Conservation (phyloP, 2,888 invertebrate genomes). For the Tenthredo notha region DNA sequence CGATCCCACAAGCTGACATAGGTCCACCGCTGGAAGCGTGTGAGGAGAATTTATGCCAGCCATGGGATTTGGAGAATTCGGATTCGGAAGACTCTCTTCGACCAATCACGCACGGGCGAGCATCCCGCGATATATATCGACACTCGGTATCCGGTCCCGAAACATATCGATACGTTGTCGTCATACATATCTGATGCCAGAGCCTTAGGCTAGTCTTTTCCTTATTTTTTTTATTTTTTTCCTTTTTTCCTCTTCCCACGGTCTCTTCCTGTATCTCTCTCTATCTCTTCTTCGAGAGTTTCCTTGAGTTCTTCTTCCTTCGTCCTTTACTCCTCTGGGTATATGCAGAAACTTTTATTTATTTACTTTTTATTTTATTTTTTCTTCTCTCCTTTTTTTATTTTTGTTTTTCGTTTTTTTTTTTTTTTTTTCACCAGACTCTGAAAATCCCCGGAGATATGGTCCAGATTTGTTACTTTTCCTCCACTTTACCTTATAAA, state of each 20-base stretch:
- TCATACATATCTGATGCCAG: slow-evolving; percentile 68
- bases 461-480: slow-evolving; percentile 45
- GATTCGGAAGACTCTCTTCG: slow-evolving; percentile 39
- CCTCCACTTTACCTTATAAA: slow-evolving; percentile 17
- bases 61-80: slow-evolving; percentile 63
- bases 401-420: not conserved
- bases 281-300: slow-evolving; percentile 12
- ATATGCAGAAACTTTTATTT: slow-evolving; percentile 47
- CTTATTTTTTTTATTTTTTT: not conserved
- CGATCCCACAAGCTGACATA: slow-evolving; percentile 47
- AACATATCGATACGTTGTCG: slow-evolving; percentile 71
- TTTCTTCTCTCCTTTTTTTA: not conserved
- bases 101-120: slow-evolving; percentile 70
- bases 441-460: not conserved
- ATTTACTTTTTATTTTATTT: not conserved
- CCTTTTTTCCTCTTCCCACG: not conserved
- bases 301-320: slow-evolving; percentile 12
- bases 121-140: slow-evolving; percentile 68
- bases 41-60: slow-evolving; percentile 53
- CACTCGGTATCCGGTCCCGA: slow-evolving; percentile 64
- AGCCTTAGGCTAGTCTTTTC: slow-evolving; percentile 38
- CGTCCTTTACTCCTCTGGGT: slow-evolving; percentile 38
- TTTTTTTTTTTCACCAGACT: not conserved
- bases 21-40: slow-evolving; percentile 39
- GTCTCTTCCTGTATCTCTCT: not conserved